Base-by-base conservation (phyloP, 2,797 vertebrate species). In the Leptodactylus fallax region DNA sequence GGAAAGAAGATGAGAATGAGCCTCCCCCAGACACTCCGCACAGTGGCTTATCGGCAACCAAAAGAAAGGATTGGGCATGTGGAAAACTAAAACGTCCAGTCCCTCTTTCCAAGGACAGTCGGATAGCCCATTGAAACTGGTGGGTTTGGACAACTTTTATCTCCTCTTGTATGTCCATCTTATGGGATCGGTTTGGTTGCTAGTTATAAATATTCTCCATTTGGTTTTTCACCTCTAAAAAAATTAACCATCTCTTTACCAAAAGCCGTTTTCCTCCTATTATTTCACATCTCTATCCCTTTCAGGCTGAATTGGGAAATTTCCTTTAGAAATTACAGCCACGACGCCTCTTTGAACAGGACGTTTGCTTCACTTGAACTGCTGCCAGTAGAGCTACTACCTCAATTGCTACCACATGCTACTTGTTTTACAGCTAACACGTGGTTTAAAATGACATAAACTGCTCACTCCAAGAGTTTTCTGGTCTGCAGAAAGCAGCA, bases 371-470 rank as follows among this genome's bases (percentile, higher is more conserved):
- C 83, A 76, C 88, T 89, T 89, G 88, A 83, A 78, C 58, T 36
- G 36, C 69, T 77, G 88, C 88, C 88, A 89, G 84, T 12, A 69
- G 25, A 89, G 84, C 88, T 89, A 89, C 88, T 89, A 86, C 84
- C 84, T 89, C 88, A 83, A 89, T 86, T 82, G 74, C 88, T 86
- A 89, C 88, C 88, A 89, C 88, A 89, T 89, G 88, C 88, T 89
- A 82, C 88, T 89, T 85, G 74, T 89, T 89, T 86, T 89, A 89
- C 77, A 83, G 88, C 83, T 76, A 86, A 63, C 88, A 89, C 84
- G 79, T 89, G 88, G 88, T 89, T 78, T 67, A 69, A 83, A 86
- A 86, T 89, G 79, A 82, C 84, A 89, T 89, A 89, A 89, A 81
- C 79, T 89, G 83, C 76, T 89, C 71, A 36, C 79, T 89, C 79